These are phyloP conservation scores for Lepidocyrtoides sp. DNA, from an alignment of 2,888 invertebrate genomes.

Conservation along the genomic window DNA sequence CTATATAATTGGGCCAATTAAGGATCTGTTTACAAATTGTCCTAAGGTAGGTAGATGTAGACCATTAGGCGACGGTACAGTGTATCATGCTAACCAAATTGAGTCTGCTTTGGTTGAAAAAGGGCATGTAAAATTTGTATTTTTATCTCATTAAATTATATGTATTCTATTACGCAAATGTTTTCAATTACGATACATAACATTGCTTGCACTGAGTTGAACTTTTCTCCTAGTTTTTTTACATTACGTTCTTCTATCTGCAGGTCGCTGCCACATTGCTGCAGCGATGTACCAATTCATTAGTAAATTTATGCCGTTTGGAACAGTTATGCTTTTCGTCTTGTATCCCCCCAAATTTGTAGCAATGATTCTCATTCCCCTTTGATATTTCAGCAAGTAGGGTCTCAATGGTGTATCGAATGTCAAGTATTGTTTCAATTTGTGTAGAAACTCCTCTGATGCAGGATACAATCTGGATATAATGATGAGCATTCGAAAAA, in stretches of 20 bases:
- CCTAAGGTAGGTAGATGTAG: no score
- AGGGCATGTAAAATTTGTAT: no score
- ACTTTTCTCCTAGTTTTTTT: not conserved
- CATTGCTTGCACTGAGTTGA: no score
- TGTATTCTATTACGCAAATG: no score
- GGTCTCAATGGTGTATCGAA: constrained; percentile 66
- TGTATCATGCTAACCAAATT: no score
- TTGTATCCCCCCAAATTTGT: constrained; percentile 74
- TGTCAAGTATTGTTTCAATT: constrained; percentile 57
- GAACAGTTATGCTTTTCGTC: constrained; percentile 61
- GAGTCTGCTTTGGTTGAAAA: no score
- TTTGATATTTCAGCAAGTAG: constrained; percentile 64
- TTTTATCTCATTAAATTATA: no score
- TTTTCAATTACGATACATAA: no score
- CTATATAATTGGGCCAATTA: no score
- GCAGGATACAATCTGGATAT: constrained; percentile 67
- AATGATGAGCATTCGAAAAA: constrained; percentile 81
- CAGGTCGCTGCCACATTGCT: constrained; percentile 78
- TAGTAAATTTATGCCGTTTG: constrained; percentile 68
- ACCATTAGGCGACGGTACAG: no score
- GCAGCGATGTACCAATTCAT: constrained; percentile 63
- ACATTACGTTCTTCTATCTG: constrained; percentile 74
- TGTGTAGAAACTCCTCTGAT: constrained; percentile 69
- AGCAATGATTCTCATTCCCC: constrained; percentile 62
- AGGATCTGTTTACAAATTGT: no score